A percentile compares a stretch with the other conserved stretches of the same genome.
Evolutionary conservation across 2,888 invertebrate species (phyloP).

Genomic region (Tiliacea aurago): DNA sequence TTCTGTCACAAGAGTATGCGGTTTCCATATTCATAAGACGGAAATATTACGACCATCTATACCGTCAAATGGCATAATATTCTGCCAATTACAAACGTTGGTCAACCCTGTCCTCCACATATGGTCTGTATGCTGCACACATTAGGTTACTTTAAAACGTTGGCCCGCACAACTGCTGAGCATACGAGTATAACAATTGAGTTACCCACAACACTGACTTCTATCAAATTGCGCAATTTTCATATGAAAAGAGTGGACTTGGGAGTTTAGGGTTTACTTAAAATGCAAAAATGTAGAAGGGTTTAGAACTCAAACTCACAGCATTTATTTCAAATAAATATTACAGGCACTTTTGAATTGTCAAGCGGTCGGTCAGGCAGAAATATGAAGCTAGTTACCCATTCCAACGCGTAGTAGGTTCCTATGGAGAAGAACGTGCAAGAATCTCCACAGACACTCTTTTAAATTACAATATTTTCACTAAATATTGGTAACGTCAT

Average conservation of each 20-base stretch:
- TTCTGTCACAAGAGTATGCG: slow-evolving; percentile 23
- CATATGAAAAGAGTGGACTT: slow-evolving; percentile 25
- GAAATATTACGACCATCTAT: slow-evolving; percentile 5
- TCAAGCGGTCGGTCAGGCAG: no score
- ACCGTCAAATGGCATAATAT: slow-evolving; percentile 22
- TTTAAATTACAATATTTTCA: no score
- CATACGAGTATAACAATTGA: slow-evolving; percentile 48
- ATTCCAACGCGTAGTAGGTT: no score
- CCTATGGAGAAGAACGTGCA: no score
- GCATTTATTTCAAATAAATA: no score
- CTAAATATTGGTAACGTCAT: no score
- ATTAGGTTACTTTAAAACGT: slow-evolving; percentile 57
- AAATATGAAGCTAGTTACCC: no score
- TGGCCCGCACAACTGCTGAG: slow-evolving; percentile 35
- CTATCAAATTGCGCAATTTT: slow-evolving; percentile 47
- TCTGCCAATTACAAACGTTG: slow-evolving; percentile 13
- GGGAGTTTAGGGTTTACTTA: neutral
- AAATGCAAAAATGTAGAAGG: neutral
- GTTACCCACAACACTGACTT: slow-evolving; percentile 46
- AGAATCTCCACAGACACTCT: no score
- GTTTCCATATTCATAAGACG: slow-evolving; percentile 33
- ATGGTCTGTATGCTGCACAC: slow-evolving; percentile 34
- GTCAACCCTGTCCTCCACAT: slow-evolving; percentile 44
- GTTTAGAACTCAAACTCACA: no score
- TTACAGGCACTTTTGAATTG: no score